Base-by-base conservation (phyloP, 2,113 vertebrate genomes). In the Neodontobutis hainanensis region DNA sequence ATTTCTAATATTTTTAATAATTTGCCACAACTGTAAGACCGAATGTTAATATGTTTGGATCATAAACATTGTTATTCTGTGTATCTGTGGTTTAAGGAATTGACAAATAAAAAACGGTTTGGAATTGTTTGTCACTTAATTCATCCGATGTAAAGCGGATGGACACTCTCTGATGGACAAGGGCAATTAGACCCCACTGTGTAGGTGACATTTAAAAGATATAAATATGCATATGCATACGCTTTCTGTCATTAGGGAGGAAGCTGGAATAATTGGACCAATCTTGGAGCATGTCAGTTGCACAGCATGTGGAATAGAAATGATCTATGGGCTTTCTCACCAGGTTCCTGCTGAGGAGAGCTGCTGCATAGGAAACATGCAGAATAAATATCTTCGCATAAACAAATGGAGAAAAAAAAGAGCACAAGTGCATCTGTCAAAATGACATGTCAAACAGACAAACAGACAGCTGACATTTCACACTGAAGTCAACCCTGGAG, bases 401-500 rank as follows among this genome's bases (percentile, higher is more conserved):
- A 77, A 79, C 68, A 59, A 76, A 51, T 7, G 2, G 32, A 58
- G 48, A 67, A 58, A 58, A 58, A n/a, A 58, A 8, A 42, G n/a
- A 44, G 52, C 32, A 49, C 61, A 69, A n/a, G n/a, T 7, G 3
- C 45, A 58, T 47, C 79, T 68, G 61, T 87, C 78, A 83, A 61
- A 82, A 44, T 66, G 77, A 77, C 58, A 65, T 48, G 67, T 65
- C 70, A 49, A 45, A 5, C 68, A 52, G 63, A 62, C 75, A 82
- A 70, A 75, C 56, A 70, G 78, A 82, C 65, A 82, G 73, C 70
- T 85, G 77, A 86, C 82, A 86, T 90, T 85, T 87, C 75, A 80
- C 75, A 74, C 65, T 8, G 7, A 72, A 50, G 65, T 75, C 83
- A 64, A 77, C 83, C 78, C 69, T 85, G 64, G 67, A 73, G 72